A percentile compares a stretch with the other conserved stretches of the same genome.
phyloP scores from a whole-genome alignment of 1,140 invertebrate species.

The Sminthurinus signatus region DNA sequence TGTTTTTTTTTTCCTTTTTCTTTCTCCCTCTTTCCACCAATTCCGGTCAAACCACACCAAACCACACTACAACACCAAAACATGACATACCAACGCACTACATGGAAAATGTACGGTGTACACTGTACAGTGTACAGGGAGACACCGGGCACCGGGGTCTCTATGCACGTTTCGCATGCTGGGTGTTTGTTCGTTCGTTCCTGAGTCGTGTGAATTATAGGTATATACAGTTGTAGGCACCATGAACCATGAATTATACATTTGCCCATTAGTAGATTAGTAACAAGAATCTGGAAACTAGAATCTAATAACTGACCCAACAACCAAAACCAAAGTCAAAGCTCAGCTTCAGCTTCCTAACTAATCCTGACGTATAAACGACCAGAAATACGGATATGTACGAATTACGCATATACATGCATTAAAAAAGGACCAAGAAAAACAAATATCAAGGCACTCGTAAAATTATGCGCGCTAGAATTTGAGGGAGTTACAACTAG shows the following conservation, averaged over 20 bases:
- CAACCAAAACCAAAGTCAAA: too few species aligned
- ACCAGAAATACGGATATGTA: too few species aligned
- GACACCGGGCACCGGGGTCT: slow-evolving; percentile 5
- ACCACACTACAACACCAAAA: too few species aligned
- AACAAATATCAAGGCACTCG: too few species aligned
- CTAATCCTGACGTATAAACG: slow-evolving; percentile 7
- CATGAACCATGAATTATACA: slow-evolving; percentile 41
- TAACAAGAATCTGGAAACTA: too few species aligned
- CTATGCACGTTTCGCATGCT: slow-evolving; percentile 38
- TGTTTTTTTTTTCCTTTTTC: slow-evolving; percentile 8
- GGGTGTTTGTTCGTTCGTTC: too few species aligned
- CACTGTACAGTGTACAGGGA: not conserved
- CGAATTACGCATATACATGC: too few species aligned
- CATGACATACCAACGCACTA: not conserved
- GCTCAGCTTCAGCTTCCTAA: slow-evolving; percentile 15
- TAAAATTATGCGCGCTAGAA: too few species aligned
- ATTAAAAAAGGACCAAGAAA: too few species aligned
- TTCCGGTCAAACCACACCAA: slow-evolving; percentile 11
- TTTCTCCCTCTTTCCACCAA: not conserved
- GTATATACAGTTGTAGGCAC: slow-evolving; percentile 15
- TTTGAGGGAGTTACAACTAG: too few species aligned
- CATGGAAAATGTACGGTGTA: not conserved
- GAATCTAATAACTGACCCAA: slow-evolving; percentile 34
- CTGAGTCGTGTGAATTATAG: slow-evolving; percentile 39
- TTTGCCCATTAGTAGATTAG: slow-evolving; percentile 40